Percentiles rank a stretch among this genome's conserved stretches.
phyloP scores from a whole-genome alignment of 2,113 vertebrate genomes.

The Mus musculus region DNA sequence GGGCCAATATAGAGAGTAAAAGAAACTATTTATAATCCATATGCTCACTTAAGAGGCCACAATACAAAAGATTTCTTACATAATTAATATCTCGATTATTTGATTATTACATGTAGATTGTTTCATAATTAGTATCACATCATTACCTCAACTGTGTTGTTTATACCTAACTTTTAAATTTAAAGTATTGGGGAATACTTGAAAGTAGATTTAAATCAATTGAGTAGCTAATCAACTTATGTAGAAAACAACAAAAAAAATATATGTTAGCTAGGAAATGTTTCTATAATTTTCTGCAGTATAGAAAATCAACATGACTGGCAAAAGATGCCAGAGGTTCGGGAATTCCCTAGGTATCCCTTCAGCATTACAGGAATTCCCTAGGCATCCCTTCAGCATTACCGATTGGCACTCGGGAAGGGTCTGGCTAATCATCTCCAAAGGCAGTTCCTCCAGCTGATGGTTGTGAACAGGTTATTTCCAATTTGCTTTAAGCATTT shows the following conservation, averaged over 20 bases:
- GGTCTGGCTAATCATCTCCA: not conserved
- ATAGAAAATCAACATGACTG: not conserved
- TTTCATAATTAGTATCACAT: not conserved
- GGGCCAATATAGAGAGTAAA: too few relatives aligned
- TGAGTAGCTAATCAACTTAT: not conserved
- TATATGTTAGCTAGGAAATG: not conserved
- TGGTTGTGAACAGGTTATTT: not conserved
- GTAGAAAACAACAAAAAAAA: not conserved
- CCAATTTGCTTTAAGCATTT: slow-evolving; percentile 32
- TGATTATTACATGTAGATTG: not conserved
- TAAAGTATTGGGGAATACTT: not conserved
- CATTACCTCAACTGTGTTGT: not conserved
- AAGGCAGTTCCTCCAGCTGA: slow-evolving; percentile 38
- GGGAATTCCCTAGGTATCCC: not conserved
- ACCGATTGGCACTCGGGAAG: not conserved
- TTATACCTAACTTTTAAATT: not conserved
- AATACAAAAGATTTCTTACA: not conserved
- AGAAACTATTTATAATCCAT: not conserved
- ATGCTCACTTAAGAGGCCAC: not conserved
- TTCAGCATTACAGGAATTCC: not conserved
- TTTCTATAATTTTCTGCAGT: not conserved
- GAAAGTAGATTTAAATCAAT: not conserved
- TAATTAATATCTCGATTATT: too few relatives aligned
- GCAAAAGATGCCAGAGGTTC: not conserved
- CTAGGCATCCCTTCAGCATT: not conserved